Base-by-base conservation (phyloP, 2,888 invertebrate genomes). In the Crocallis elinguaria region DNA sequence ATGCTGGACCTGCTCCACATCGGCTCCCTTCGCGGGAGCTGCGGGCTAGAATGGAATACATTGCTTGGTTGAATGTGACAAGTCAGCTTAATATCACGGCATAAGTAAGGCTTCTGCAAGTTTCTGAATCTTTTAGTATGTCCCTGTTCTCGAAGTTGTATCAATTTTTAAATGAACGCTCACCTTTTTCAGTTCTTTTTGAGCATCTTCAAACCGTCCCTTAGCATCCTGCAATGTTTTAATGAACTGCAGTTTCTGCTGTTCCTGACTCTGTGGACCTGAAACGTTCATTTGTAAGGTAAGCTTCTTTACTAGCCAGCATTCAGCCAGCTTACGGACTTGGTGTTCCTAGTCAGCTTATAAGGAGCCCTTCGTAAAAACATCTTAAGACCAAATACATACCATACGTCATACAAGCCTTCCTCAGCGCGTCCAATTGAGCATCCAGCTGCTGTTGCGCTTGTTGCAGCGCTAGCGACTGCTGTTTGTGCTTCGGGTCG, bases 361-460 rank as follows among this genome's bases (percentile, higher is more conserved):
- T 2, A 23, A 2, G 23, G 7, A 11, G 2, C n/a, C n/a, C n/a
- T n/a, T n/a, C n/a, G n/a, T n/a, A n/a, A n/a, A 8, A 27, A 27
- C n/a, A n/a, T 8, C 3, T 2, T n/a, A 7, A 1, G 9, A 17
- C 16, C 19, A 7, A 2, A 7, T 25, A 25, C 21, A 19, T 36
- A 25, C 25, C 30, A 21, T 46, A 16, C n/a, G 21, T 27, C 13
- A 17, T 19, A 27, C 57, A 59, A 2, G 59, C 54, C 7, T 30
- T 32, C 29, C 42, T 55, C 43, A 64, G 25, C 17, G 35, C 39
- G 12, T 59, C 49, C 23, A 58, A 11, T n/a, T 50, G 48, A 0
- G 25, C 21, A 5, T 69, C 63, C 48, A 82, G 53, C 12, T 66
- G 53, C 9, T 54, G 27, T 0, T 53, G 59, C 1, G 67, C 56